Percentiles rank a stretch among this genome's conserved stretches.
Conservation (phyloP, 2,888 invertebrate genomes). For the Silvanus unidentatus region DNA sequence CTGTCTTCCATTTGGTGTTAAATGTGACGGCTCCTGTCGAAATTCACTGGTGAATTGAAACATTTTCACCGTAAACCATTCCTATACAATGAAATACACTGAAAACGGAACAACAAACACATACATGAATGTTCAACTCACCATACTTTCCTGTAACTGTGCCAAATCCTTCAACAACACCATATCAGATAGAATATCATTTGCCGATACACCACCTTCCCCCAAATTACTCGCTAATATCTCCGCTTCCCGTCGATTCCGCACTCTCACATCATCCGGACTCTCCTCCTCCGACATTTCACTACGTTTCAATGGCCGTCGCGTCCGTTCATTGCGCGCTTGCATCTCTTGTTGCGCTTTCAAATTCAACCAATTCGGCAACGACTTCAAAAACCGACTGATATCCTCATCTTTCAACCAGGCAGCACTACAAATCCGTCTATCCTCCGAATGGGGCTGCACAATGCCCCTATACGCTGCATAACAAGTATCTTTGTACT, state of each 20-base stretch:
- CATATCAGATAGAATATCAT: constrained; percentile 83
- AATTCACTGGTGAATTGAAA: constrained; percentile 54
- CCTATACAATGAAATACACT: constrained; percentile 47
- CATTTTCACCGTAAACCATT: constrained; percentile 72
- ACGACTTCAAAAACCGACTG: constrained; percentile 80
- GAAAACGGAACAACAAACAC: background rate
- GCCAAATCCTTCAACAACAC: constrained; percentile 78
- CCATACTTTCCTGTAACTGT: constrained; percentile 87
- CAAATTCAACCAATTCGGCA: constrained; percentile 73
- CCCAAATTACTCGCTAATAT: constrained; percentile 84
- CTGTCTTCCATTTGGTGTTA: constrained; percentile 37
- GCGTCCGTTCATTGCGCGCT: constrained; percentile 39
- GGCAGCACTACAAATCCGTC: constrained; percentile 72
- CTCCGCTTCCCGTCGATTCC: constrained; percentile 84
- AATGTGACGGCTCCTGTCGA: constrained; percentile 46
- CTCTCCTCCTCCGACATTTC: constrained; percentile 66
- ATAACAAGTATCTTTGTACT: constrained; percentile 70
- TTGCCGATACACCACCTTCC: constrained; percentile 75
- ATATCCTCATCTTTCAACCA: constrained; percentile 96
- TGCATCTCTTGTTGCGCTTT: constrained; percentile 49
- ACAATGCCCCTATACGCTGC: constrained; percentile 70
- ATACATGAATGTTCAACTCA: constrained; percentile 36
- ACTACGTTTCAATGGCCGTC: constrained; percentile 43
- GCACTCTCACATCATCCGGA: constrained; percentile 69
- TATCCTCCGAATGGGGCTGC: constrained; percentile 71